phyloP scores from a whole-genome alignment of 2,888 invertebrate genomes.

The Venustoraphidia nigricollis region DNA sequence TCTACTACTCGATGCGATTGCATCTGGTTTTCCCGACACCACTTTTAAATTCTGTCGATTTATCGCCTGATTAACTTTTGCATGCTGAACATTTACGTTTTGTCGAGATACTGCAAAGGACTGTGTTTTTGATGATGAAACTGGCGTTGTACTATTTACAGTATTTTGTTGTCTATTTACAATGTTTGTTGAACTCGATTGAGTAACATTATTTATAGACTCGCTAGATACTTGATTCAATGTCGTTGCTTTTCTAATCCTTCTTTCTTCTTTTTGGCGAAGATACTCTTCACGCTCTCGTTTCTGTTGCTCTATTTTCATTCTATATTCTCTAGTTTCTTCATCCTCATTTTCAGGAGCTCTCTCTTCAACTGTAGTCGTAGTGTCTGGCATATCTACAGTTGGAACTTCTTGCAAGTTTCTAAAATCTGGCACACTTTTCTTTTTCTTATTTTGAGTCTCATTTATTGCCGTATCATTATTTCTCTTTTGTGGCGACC shows the following conservation, averaged over 20 bases:
- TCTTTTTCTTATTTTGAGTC: conserved; percentile 13
- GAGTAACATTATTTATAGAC: no score
- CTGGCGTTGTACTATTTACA: no score
- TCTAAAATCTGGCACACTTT: conserved; percentile 10
- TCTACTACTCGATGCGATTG: neutral
- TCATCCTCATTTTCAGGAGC: conserved; percentile 28
- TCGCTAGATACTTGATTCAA: conserved; percentile 8
- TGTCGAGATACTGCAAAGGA: no score
- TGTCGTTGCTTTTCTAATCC: conserved; percentile 28
- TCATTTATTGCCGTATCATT: conserved; percentile 6
- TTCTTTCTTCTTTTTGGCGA: conserved; percentile 30
- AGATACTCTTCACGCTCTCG: conserved; percentile 28
- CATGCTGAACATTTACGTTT: no score
- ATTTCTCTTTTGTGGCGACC: conserved; percentile 3
- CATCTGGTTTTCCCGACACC: neutral
- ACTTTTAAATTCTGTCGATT: neutral
- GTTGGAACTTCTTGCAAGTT: conserved; percentile 17
- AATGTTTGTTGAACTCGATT: no score
- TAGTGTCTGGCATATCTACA: conserved; percentile 13
- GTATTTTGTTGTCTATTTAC: no score
- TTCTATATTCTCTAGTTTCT: conserved; percentile 29
- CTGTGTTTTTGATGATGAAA: no score
- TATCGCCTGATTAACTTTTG: neutral
- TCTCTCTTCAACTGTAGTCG: conserved; percentile 1
- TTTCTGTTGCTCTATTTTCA: conserved; percentile 33